Evolutionary conservation across 2,113 vertebrate genomes (phyloP).

Genomic region (Genyomyrus donnyi): DNA sequence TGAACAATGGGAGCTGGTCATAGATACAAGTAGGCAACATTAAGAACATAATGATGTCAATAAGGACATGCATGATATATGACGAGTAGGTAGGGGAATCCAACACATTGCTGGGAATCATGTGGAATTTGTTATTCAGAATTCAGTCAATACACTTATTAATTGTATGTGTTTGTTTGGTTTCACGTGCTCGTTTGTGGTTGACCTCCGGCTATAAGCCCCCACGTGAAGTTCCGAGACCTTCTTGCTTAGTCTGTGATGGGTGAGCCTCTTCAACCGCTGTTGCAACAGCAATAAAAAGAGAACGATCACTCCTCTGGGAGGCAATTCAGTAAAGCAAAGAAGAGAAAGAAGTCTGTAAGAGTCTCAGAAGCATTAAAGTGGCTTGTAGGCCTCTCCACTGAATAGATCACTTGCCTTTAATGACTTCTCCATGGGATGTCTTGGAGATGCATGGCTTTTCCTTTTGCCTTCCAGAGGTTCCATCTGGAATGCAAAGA

Average conservation of each 20-base stretch:
- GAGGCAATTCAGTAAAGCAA: background rate
- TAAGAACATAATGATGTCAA: background rate
- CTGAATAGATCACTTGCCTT: conserved; percentile 5
- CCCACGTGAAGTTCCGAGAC: background rate
- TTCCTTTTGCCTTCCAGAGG: background rate
- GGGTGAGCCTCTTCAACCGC: background rate
- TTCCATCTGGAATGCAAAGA: background rate
- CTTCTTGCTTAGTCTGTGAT: background rate
- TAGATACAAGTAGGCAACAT: background rate
- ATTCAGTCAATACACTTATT: background rate
- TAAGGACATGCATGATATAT: background rate
- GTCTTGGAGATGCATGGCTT: conserved; percentile 2
- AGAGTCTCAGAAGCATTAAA: background rate
- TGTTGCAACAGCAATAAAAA: background rate
- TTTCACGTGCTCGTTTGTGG: background rate
- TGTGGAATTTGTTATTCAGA: background rate
- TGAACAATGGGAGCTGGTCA: background rate
- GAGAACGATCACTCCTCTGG: background rate
- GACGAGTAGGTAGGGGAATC: background rate
- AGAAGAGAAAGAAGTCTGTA: background rate
- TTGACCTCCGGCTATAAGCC: background rate
- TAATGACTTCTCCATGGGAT: background rate
- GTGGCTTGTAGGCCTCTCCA: background rate
- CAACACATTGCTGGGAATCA: background rate
- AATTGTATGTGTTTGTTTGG: background rate